A percentile compares a stretch with the other conserved stretches of the same genome.
phyloP scores from a whole-genome alignment of 2,888 invertebrate species.

The Smittia sp. region DNA sequence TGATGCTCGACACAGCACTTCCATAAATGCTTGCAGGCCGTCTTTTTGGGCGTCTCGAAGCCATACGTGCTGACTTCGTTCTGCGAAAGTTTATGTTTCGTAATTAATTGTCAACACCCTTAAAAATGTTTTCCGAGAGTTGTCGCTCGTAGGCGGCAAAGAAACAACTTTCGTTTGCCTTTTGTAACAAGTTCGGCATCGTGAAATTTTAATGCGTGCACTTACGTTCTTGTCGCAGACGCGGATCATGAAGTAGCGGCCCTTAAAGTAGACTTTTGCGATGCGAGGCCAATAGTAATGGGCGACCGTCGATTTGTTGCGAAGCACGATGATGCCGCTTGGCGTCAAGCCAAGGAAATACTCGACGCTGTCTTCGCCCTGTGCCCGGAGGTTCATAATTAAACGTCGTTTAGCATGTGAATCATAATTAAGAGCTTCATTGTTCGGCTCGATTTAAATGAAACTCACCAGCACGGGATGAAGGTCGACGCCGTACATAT shows the following conservation, averaged over 20 bases:
- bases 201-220: conserved; percentile 43
- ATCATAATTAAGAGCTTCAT: not conserved
- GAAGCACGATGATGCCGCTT: conserved; percentile 88
- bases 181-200: too few species aligned
- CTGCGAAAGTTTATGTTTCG: conserved; percentile 53
- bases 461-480: conserved; percentile 88
- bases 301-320: conserved; percentile 94
- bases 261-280: conserved; percentile 94
- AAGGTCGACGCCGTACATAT: conserved; percentile 97
- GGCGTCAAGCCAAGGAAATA: conserved; percentile 95
- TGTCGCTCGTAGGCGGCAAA: not conserved
- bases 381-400: conserved; percentile 45
- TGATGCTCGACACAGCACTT: conserved; percentile 95
- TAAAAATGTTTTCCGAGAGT: not conserved
- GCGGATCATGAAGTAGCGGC: conserved; percentile 92
- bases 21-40: conserved; percentile 94
- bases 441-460: not conserved
- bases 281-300: conserved; percentile 99
- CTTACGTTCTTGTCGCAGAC: conserved; percentile 95
- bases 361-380: conserved; percentile 96
- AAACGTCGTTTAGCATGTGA: conserved; percentile 7
- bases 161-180: too few species aligned
- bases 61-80: conserved; percentile 95
- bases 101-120: conserved; percentile 34
- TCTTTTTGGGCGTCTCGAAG: conserved; percentile 87